Base-by-base conservation (phyloP, 2,888 invertebrate genomes). In the Dermolepida albohirtum region DNA sequence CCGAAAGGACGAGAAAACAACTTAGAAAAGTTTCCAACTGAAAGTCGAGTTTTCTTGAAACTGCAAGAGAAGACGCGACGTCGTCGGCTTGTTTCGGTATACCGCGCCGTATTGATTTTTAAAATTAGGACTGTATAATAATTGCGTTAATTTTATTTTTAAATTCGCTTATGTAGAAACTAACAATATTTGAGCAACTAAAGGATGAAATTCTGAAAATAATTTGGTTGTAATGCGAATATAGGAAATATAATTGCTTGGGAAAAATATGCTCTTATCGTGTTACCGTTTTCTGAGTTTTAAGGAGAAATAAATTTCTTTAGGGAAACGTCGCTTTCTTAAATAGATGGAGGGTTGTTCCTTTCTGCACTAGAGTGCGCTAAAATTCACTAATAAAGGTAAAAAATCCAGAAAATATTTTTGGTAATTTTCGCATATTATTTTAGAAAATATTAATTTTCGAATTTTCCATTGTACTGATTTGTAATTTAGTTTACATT, bases 311-410 rank as follows among this genome's bases (percentile, higher is more conserved):
- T 40, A 65, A 66, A 70, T 71, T 73, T 73, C 73, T 73, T 73
- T 73, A 70, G 67, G 69, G 71, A 50, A 55, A 52, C 66, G 66
- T 66, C 64, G 59, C 63, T 66, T 67, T 74, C 73, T 69, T 73
- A 78, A 77, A 80, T 79, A 77, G 77, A 78, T 77, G 77, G 72
- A 72, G 73, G 75, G 75, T 82, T 81, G 73, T 64, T 55, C 78
- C 75, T 74, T 79, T 73, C 72, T 75, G 73, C 73, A 72, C 77
- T 71, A 81, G 81, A 81, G 80, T 55, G 81, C 81, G 81, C 79
- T 74, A 51, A 22, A 27, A 14, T 17, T 54, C 57, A 49, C 29
- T 12, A 14, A 14, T 6, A 16, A 62, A 16, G 10, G 17, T 16
- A 63, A 63, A 67, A 27, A 50, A 41, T 50, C 11, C 34, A 34